Evolutionary conservation across 1,140 invertebrate genomes (phyloP).

Genomic region (Cepaea nemoralis): DNA sequence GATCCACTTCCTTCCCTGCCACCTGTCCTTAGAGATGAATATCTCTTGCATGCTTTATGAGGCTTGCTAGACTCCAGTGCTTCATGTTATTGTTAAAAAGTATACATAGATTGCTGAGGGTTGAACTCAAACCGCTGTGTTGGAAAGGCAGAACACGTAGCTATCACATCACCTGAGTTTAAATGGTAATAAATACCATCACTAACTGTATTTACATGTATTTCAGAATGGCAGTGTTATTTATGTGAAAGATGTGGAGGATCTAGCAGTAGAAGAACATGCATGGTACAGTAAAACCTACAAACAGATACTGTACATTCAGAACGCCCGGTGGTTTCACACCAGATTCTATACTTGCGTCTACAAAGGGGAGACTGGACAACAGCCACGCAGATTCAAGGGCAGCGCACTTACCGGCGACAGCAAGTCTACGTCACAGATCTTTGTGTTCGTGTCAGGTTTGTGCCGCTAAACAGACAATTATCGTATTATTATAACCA

Average conservation of each 20-base stretch:
- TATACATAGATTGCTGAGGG: background rate
- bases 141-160: background rate
- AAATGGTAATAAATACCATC: too few species aligned
- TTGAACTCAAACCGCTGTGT: background rate
- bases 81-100: background rate
- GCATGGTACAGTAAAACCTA: background rate
- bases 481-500: too few species aligned
- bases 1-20: too few species aligned
- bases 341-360: background rate
- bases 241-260: background rate
- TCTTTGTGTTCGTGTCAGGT: background rate
- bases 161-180: too few species aligned
- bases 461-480: background rate
- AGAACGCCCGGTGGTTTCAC: conserved; percentile 12
- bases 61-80: background rate
- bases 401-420: background rate
- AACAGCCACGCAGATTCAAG: background rate
- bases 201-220: background rate
- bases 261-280: background rate
- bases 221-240: background rate
- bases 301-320: background rate
- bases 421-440: background rate
- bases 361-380: background rate
- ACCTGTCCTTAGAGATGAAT: too few species aligned
- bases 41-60: background rate